Percentiles rank a stretch among this genome's conserved stretches.
Evolutionary conservation across 2,113 vertebrate species (phyloP).

Genomic region (Mellivora capensis): DNA sequence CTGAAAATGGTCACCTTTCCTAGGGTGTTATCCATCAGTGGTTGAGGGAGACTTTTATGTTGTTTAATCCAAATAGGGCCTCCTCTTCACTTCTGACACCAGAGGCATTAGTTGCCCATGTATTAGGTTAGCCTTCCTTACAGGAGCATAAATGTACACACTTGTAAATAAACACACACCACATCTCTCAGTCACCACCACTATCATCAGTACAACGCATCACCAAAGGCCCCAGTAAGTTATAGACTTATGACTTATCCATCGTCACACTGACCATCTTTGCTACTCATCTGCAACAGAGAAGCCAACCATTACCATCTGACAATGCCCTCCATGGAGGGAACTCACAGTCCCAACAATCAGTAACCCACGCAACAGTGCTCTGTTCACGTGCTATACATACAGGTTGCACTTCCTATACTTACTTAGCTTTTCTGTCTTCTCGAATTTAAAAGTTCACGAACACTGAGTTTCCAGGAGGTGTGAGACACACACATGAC

Average conservation of each 20-base stretch:
- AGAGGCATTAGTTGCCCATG: background rate
- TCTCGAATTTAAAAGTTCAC: background rate
- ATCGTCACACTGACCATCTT: background rate
- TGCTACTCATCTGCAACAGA: background rate
- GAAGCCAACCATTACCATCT: background rate
- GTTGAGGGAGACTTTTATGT: background rate
- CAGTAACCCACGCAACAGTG: background rate
- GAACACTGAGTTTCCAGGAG: background rate
- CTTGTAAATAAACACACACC: background rate
- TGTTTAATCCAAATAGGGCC: background rate
- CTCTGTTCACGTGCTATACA: background rate
- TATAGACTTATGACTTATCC: background rate
- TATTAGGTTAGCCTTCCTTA: background rate
- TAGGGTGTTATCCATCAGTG: background rate
- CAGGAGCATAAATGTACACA: background rate
- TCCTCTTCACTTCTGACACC: background rate
- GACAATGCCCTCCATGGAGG: background rate
- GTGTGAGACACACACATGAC: background rate
- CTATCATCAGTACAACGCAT: background rate
- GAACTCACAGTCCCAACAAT: background rate
- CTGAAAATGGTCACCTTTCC: background rate
- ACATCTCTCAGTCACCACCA: background rate
- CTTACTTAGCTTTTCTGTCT: background rate
- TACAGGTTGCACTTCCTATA: background rate
- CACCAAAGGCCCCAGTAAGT: background rate